Percentiles rank a stretch among this genome's conserved stretches.
Evolutionary conservation across 2,797 vertebrate genomes (phyloP).

Genomic region (Halcyon badia): DNA sequence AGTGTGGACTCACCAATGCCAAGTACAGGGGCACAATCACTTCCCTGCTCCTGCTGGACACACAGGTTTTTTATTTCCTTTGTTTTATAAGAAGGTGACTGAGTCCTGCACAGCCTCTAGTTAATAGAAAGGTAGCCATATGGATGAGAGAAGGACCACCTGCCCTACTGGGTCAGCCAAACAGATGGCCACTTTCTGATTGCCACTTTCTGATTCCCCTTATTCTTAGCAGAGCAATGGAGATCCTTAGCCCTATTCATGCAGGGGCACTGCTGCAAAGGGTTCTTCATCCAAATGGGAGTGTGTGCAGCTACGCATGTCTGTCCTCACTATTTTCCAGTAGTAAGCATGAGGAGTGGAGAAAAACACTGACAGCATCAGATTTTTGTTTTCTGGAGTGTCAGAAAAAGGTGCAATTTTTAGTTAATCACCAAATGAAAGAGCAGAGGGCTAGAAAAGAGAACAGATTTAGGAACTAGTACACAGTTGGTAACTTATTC

Average conservation of each 20-base stretch:
- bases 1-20: too few species aligned
- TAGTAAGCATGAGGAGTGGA: background rate
- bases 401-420: background rate
- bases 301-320: background rate
- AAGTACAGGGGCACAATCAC: too few species aligned
- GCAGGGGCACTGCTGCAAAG: background rate
- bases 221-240: background rate
- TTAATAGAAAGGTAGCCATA: background rate
- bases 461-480: background rate
- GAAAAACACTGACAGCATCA: background rate
- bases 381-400: background rate
- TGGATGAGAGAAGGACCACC: background rate
- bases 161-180: background rate
- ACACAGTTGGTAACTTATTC: background rate
- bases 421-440: background rate
- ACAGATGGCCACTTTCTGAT: conserved; percentile 34
- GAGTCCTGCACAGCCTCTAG: background rate
- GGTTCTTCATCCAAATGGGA: background rate
- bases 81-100: background rate
- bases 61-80: background rate
- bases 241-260: background rate
- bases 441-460: background rate
- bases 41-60: too few species aligned
- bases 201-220: background rate
- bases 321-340: background rate